Evolutionary conservation across 1,140 invertebrate species (phyloP).

Genomic region (Rhagoletis pomonella): DNA sequence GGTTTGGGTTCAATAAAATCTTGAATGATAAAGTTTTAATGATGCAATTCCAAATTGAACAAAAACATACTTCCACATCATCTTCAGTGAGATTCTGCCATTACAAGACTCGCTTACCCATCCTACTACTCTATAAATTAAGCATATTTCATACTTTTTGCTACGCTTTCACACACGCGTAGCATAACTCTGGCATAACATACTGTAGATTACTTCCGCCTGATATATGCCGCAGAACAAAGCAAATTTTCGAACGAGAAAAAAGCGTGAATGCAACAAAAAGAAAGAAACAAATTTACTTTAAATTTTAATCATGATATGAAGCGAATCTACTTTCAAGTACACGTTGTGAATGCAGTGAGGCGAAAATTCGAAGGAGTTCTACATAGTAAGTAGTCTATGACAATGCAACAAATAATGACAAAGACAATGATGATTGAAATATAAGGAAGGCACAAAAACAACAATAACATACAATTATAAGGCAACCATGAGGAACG

Average conservation of each 20-base stretch:
- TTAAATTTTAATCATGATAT: slow-evolving; percentile 35
- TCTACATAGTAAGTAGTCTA: neutral
- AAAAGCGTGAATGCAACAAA: neutral
- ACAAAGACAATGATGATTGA: neutral
- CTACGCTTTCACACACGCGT: neutral
- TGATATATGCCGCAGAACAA: neutral
- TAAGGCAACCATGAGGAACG: slow-evolving; percentile 14
- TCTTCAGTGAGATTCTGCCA: neutral
- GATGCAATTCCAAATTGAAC: neutral
- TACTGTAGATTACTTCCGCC: slow-evolving; percentile 33
- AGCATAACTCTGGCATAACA: neutral
- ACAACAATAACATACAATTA: slow-evolving; percentile 34
- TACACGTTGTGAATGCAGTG: neutral
- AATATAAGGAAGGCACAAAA: neutral
- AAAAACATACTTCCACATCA: neutral
- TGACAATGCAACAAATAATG: slow-evolving; percentile 29
- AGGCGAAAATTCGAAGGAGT: slow-evolving; percentile 36
- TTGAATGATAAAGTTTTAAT: too few relatives aligned
- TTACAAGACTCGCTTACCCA: neutral
- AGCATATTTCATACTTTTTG: slow-evolving; percentile 5
- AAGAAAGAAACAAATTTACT: neutral
- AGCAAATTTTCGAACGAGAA: neutral
- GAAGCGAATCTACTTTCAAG: neutral
- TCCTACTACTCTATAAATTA: neutral
- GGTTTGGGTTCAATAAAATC: too few relatives aligned